Evolutionary conservation across 2,797 vertebrate genomes (phyloP), one percentile per base, ranked within the genome.

Genomic region (Lindbergichthys nudifrons): DNA sequence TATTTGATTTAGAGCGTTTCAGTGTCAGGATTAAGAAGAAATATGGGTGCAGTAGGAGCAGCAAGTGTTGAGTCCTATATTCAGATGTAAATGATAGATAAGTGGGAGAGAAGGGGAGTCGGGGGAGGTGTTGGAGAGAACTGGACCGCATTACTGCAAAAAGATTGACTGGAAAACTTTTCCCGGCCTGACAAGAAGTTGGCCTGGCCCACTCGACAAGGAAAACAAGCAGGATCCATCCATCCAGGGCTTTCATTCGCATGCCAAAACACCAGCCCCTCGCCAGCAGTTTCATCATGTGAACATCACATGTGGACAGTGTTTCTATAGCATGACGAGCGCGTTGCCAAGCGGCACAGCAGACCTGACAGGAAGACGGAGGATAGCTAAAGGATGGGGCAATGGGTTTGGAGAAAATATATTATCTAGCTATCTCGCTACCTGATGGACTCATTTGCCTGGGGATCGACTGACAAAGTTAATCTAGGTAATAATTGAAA

Each of bases 121-220:
- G n/a, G 50, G 72, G 52, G 50, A 4, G 59, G 14, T 64, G 51
- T 46, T 77, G 46, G 21, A 60, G 47, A 80, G 65, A 62, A 85
- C 90, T 93, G 92, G 89, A 88, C 85, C 77, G 87, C 87, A 92
- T 94, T 93, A 93, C 75, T 72, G 74, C 63, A 84, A 77, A 77
- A 92, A 93, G 87, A 94, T 86, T 90, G 91, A 95, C 89, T 90
- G 90, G 86, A 91, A 94, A 93, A 84, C 80, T 58, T 91, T 78
- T 79, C 13, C 3, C 11, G 39, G 73, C 75, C 76, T 92, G 93
- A 94, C 92, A 90, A 82, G 84, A 92, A 90, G 79, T 94, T 94
- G 93, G 93, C 92, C 75, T 19, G 61, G 48, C 13, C 64, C 54
- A 39, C 75, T 83, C 82, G 66, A 93, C 90, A 91, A 93, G 92